Percentiles rank a stretch among this genome's conserved stretches.
These are phyloP conservation scores for Chionomys nivalis DNA, from an alignment of 2,113 vertebrate genomes.

Conservation along the genomic window DNA sequence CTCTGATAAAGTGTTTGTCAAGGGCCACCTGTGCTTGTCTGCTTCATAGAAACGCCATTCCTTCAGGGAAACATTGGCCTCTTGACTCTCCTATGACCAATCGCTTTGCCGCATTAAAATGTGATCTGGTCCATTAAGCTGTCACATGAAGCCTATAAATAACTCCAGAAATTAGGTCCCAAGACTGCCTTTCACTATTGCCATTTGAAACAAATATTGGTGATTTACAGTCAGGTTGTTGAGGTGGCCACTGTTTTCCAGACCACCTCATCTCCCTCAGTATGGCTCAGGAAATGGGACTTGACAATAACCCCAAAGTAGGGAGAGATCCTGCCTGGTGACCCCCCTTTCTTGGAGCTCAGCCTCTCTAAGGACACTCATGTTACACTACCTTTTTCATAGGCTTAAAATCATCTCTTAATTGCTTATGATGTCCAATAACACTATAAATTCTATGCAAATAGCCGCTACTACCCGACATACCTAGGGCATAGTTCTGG, in stretches of 20 bases:
- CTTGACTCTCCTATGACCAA: neutral
- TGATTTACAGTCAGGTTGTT: neutral
- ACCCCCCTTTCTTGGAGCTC: neutral
- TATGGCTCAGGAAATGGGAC: neutral
- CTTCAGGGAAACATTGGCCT: constrained; percentile 22
- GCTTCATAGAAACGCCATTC: no score
- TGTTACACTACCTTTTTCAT: neutral
- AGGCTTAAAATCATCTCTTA: neutral
- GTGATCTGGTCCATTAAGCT: neutral
- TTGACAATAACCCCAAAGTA: neutral
- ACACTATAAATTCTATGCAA: neutral
- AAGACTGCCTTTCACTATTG: neutral
- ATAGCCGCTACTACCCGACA: no score
- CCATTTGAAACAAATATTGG: neutral
- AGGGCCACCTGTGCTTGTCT: neutral
- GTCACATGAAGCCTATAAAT: constrained; percentile 14
- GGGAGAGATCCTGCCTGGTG: neutral
- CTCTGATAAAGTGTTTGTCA: neutral
- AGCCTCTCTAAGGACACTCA: neutral
- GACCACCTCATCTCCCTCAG: neutral
- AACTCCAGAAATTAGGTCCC: constrained; percentile 30
- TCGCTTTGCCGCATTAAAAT: neutral
- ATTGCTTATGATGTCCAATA: neutral
- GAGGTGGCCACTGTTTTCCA: neutral
- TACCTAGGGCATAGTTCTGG: neutral